Conservation (phyloP, 2,797 vertebrate species). For the Tenualosa thibaudeaui region DNA sequence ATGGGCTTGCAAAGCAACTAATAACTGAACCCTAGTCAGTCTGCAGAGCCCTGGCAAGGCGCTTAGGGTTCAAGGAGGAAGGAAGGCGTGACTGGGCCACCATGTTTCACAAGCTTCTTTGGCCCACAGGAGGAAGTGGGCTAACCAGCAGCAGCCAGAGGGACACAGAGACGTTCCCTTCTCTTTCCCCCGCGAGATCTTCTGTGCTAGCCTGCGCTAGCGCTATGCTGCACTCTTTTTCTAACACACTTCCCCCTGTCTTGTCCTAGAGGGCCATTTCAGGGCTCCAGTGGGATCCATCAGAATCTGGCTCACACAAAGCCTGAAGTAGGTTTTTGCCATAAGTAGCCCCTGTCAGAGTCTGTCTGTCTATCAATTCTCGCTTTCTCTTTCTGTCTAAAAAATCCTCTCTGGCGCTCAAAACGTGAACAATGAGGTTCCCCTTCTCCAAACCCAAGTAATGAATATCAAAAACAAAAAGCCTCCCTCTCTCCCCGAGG, state of each 20-base stretch:
- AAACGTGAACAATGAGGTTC: background rate
- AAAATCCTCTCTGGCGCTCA: too few species aligned
- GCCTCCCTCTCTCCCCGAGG: background rate
- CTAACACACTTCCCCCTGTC: background rate
- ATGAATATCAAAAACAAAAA: background rate
- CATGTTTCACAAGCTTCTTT: conserved; percentile 55
- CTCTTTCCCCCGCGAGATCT: background rate
- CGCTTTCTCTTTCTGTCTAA: background rate
- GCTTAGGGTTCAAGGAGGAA: conserved; percentile 43
- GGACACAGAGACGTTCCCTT: background rate
- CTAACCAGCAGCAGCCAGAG: conserved; percentile 13
- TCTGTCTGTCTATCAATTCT: background rate
- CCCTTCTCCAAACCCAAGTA: background rate
- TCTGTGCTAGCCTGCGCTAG: background rate
- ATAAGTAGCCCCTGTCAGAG: background rate
- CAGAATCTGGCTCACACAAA: background rate
- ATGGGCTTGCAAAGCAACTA: background rate
- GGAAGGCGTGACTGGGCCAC: conserved; percentile 52
- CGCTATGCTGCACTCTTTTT: background rate
- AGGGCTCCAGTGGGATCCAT: background rate
- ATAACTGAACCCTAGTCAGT: background rate
- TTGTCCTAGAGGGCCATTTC: background rate
- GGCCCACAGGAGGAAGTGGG: conserved; percentile 54
- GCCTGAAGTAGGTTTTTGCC: background rate
- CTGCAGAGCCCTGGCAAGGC: background rate